These are phyloP conservation scores for Argya squamiceps DNA, from an alignment of 2,797 vertebrate species.

Conservation along the genomic window DNA sequence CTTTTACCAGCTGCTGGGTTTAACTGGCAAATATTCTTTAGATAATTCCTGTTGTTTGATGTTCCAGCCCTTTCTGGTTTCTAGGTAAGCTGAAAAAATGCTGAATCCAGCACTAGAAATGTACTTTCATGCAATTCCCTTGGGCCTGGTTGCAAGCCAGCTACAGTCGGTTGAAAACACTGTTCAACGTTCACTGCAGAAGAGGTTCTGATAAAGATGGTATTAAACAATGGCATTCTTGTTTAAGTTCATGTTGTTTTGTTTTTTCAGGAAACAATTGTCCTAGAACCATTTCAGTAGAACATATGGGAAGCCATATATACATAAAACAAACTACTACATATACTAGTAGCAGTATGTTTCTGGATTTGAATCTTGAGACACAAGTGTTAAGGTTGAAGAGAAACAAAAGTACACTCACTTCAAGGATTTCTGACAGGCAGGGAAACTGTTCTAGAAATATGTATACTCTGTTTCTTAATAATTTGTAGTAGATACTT, in stretches of 20 bases:
- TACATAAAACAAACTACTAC: neutral
- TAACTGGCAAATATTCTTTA: neutral
- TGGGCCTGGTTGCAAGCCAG: neutral
- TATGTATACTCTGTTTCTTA: neutral
- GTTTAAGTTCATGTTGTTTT: neutral
- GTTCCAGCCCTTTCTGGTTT: neutral
- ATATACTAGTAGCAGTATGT: too few species aligned
- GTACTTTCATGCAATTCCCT: neutral
- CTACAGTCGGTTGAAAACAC: neutral
- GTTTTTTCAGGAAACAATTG: neutral
- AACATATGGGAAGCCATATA: neutral
- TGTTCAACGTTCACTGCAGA: neutral
- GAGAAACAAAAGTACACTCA: neutral
- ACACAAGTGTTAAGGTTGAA: neutral
- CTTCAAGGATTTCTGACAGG: neutral
- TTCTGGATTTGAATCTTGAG: neutral
- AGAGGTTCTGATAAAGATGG: neutral
- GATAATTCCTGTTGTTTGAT: neutral
- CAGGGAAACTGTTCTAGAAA: neutral
- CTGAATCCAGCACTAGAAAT: neutral
- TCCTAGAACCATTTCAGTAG: neutral
- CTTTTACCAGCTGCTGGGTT: neutral
- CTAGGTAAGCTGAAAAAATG: conserved; percentile 6
- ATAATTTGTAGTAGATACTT: neutral
- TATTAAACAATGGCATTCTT: neutral